Conservation (phyloP, 2,113 vertebrate genomes). For the Tor tambroides region DNA sequence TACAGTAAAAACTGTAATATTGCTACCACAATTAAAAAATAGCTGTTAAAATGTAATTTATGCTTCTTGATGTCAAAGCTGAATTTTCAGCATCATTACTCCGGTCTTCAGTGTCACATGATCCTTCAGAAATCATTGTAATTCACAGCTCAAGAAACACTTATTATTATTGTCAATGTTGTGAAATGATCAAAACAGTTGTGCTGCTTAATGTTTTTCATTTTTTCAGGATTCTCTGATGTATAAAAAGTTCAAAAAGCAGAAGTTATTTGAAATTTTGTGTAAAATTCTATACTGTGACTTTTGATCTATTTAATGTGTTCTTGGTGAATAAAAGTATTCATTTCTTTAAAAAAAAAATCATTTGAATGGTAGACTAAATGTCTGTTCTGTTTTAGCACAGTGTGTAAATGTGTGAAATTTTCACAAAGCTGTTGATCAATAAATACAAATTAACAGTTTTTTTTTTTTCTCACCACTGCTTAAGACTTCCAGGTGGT, state of each 20-base stretch:
- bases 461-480: background rate
- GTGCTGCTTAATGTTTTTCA: background rate
- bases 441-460: background rate
- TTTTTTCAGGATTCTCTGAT: background rate
- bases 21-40: too few species aligned
- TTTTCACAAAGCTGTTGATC: background rate
- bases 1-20: background rate
- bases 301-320: background rate
- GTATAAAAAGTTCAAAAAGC: background rate
- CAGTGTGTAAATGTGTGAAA: background rate
- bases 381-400: background rate
- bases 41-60: background rate
- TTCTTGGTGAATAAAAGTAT: background rate
- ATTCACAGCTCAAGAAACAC: background rate
- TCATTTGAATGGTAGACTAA: background rate
- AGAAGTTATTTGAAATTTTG: background rate
- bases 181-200: background rate
- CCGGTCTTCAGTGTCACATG: background rate
- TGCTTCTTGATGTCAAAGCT: background rate
- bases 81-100: background rate
- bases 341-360: background rate
- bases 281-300: background rate
- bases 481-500: conserved; percentile 70
- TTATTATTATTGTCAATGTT: background rate
- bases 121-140: background rate